Conservation (phyloP, 1,140 invertebrate species). For the Pogonus chalceus region DNA sequence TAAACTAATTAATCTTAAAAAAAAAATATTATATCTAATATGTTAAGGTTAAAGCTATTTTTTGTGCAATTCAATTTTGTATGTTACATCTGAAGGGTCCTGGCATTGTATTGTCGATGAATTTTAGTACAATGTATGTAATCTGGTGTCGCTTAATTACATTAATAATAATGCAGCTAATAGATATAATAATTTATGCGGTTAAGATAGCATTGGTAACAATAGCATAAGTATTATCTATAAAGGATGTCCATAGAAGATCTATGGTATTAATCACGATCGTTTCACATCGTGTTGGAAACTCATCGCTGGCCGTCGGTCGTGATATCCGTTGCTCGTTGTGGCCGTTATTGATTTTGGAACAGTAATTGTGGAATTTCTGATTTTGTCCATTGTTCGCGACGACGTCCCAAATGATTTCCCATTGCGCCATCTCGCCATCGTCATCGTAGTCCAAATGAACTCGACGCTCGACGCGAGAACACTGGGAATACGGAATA, state of each 20-base stretch:
- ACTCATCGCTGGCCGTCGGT: neutral
- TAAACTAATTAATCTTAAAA: neutral
- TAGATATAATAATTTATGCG: neutral
- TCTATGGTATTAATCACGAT: neutral
- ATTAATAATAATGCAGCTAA: neutral
- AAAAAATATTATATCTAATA: neutral
- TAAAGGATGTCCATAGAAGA: neutral
- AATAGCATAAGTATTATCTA: neutral
- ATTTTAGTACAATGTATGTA: neutral
- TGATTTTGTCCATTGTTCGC: constrained; percentile 5
- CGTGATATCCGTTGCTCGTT: neutral
- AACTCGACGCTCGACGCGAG: neutral
- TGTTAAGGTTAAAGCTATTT: too few relatives aligned
- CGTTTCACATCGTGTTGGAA: neutral
- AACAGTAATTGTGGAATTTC: constrained; percentile 1
- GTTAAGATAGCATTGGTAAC: neutral
- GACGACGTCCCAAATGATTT: neutral
- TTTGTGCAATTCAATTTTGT: too few relatives aligned
- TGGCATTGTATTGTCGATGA: too few relatives aligned
- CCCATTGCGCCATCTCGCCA: too few relatives aligned
- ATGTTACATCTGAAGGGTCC: too few relatives aligned
- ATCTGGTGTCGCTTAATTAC: neutral
- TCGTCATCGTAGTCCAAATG: too few relatives aligned
- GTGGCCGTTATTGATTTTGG: neutral
- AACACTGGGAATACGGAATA: too few relatives aligned